Conservation (phyloP, 1,140 invertebrate genomes). For the Littorina saxatilis region DNA sequence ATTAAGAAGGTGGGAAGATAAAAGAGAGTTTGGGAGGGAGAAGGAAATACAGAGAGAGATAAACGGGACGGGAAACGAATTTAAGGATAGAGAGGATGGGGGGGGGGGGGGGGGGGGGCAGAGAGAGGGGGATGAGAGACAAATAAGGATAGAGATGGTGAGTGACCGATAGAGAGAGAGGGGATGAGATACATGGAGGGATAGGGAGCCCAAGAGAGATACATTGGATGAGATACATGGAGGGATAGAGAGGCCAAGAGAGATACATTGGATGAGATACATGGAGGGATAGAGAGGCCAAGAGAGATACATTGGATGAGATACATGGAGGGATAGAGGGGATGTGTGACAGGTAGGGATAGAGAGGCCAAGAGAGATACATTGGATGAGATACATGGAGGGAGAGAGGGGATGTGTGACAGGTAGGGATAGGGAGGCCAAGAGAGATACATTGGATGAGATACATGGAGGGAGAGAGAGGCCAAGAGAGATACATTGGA, state of each 20-base stretch:
- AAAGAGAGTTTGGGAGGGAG: not conserved
- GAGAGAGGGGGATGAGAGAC: not conserved
- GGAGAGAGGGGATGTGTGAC: too few relatives aligned
- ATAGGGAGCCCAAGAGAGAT: not conserved
- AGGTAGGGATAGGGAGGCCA: too few relatives aligned
- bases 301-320: not conserved
- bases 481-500: too few relatives aligned
- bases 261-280: too few relatives aligned
- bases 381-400: too few relatives aligned
- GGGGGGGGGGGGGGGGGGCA: not conserved
- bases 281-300: too few relatives aligned
- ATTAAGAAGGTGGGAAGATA: not conserved
- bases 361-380: not conserved
- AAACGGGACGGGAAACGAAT: too few relatives aligned
- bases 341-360: not conserved
- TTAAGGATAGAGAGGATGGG: too few relatives aligned
- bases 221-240: not conserved
- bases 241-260: not conserved
- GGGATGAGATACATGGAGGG: not conserved
- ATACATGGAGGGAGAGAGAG: too few relatives aligned
- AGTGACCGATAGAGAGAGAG: not conserved
- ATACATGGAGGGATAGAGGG: not conserved
- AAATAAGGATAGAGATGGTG: not conserved
- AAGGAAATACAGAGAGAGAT: too few relatives aligned
- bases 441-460: too few relatives aligned